Evolutionary conservation across 2,797 vertebrate genomes (phyloP), one percentile per base, ranked within the genome.

Genomic region (Gambusia yucatana): DNA sequence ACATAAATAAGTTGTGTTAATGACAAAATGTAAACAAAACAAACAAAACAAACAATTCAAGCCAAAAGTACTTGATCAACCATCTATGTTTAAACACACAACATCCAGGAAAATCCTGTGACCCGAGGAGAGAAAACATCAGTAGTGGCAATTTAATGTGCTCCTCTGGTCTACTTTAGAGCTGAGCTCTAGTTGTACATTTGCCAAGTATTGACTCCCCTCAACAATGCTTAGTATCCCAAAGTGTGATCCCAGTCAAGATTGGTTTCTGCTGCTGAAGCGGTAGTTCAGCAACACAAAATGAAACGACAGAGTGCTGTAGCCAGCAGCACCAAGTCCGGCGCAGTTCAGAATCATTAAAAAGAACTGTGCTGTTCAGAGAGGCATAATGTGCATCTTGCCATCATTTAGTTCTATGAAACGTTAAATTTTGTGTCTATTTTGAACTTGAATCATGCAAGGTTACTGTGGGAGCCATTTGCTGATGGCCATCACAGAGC

Each of bases 141-240:
- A 86, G 78, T 80, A 81, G 84, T 90, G 88, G 89, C 91, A 90
- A 86, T 86, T 79, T 84, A 92, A 91, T 92, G 90, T 82, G 87
- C 83, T 86, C 76, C 82, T 44, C 41, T 85, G 80, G 88, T 89
- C 85, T 79, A 89, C 89, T 91, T 84, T 77, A 75, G 83, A 86
- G 81, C 87, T 77, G 52, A 85, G 89, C 77, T 88, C 82, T 83
- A 33, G 75, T 57, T 83, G 81, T 76, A 88, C 90, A 81, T 91
- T 87, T 90, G 87, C 92, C 92, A 93, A 88, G 85, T 92, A 94
- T 93, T 84, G 94, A 94, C 91, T 91, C 74, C 78, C 73, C 82
- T 93, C 90, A 91, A 85, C 91, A 91, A 86, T 93, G 92, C 93
- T 94, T 94, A 93, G 89, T 84, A 86, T 89, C 89, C 86, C 67